Percentiles rank a stretch among this genome's conserved stretches.
phyloP scores from a whole-genome alignment of 1,140 invertebrate genomes.

The Oppia nitens region DNA sequence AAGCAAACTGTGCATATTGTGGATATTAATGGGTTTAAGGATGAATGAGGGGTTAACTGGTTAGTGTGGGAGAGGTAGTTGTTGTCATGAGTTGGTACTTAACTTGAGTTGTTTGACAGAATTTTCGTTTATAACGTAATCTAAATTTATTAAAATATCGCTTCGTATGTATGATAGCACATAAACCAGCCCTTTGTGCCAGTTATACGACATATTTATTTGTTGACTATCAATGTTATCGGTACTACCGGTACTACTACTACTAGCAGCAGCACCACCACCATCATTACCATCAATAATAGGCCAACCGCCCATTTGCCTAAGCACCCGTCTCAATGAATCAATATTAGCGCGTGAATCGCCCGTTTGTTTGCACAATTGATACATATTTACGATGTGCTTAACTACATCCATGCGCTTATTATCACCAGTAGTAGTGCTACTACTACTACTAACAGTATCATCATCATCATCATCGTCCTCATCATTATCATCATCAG shows the following conservation, averaged over 20 bases:
- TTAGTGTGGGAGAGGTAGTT: no score
- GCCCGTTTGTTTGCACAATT: not conserved
- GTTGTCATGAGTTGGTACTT: not conserved
- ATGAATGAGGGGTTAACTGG: no score
- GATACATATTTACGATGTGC: not conserved
- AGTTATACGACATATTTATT: no score
- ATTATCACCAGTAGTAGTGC: no score
- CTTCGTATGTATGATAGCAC: not conserved
- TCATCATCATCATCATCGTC: not conserved
- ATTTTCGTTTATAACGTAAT: slow-evolving; percentile 2
- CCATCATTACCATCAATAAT: slow-evolving; percentile 1
- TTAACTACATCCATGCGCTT: not conserved
- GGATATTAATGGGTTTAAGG: no score
- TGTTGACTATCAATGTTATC: no score
- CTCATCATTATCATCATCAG: not conserved
- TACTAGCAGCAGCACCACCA: no score
- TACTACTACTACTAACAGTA: no score
- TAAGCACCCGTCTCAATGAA: not conserved
- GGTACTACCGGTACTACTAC: no score
- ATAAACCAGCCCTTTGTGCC: not conserved
- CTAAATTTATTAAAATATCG: slow-evolving; percentile 11
- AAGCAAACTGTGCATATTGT: no score
- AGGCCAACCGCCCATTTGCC: slow-evolving; percentile 15
- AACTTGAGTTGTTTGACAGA: slow-evolving; percentile 3
- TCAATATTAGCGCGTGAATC: not conserved